Evolutionary conservation across 1,140 invertebrate genomes (phyloP), one percentile per base, ranked within the genome.

Genomic region (Pseudomyrmex sp.): DNA sequence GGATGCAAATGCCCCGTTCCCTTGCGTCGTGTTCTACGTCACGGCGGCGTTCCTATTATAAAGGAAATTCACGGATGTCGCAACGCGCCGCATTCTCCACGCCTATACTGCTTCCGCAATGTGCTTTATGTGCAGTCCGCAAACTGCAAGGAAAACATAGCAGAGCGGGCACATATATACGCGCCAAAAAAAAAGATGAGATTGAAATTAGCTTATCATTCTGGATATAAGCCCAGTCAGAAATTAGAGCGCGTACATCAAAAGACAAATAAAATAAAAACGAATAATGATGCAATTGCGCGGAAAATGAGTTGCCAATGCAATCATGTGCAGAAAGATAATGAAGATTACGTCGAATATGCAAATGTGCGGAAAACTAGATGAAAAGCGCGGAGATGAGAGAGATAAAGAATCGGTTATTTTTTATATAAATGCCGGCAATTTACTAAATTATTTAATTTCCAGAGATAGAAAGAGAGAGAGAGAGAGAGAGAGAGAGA

Each of bases 181-280:
- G 2, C 18, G 18, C 70, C 13, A 35, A 35, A 35, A 35, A 35
- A 46, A 18, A n/a, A 15, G 68, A 77, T 77, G 63, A 77, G 63
- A 69, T 77, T 69, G 63, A 77, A 77, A 56, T 77, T 50, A 65
- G 74, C 61, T 77, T 77, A 77, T 69, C 46, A 77, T 69, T 77
- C 50, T 56, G 13, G 46, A 13, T 35, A 18, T 63, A 56, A 77
- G 50, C 5, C 26, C 13, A 56, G 48, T 77, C 61, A 2, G 74
- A 68, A 35, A 46, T 35, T 26, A 75, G 46, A 62, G 18, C 3
- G 8, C 26, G 12, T 20, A 20, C 9, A 44, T 68, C 20, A 68
- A 56, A 48, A 56, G 35, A 56, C 23, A 76, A 76, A 54, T 26
- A 65, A 66, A 65, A 54, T 12, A 18, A 68, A 54, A 69, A 68